A percentile compares a stretch with the other conserved stretches of the same genome.
Conservation (phyloP, 2,797 vertebrate species). For the Hemibagrus guttatus region DNA sequence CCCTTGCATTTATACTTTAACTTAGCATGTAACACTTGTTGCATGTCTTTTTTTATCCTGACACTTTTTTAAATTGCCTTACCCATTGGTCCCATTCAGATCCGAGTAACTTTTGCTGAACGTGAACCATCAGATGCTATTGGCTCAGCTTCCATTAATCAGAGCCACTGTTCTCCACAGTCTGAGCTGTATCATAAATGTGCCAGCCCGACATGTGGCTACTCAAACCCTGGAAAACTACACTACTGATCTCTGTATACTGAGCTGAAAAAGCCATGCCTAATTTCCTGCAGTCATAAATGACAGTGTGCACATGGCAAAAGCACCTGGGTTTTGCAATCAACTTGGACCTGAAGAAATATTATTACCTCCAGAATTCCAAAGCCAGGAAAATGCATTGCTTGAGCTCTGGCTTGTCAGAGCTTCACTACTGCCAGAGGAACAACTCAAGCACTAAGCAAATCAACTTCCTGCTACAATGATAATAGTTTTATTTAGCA, state of each 20-base stretch:
- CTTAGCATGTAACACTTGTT: neutral
- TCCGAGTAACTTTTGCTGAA: neutral
- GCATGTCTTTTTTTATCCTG: neutral
- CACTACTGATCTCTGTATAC: neutral
- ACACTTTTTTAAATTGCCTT: neutral
- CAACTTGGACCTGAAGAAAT: neutral
- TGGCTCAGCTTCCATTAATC: neutral
- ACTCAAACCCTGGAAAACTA: neutral
- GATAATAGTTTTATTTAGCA: too few relatives aligned
- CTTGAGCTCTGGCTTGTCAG: neutral
- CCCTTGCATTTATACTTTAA: neutral
- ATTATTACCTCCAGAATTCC: neutral
- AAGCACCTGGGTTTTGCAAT: neutral
- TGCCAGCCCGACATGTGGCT: neutral
- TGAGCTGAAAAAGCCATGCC: neutral
- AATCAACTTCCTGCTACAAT: too few relatives aligned
- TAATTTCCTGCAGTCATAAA: neutral
- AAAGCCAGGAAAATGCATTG: neutral
- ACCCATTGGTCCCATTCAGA: neutral
- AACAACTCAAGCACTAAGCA: neutral
- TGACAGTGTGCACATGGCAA: neutral
- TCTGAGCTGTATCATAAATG: neutral
- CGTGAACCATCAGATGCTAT: neutral
- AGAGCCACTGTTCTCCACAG: neutral
- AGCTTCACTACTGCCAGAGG: neutral